phyloP scores from a whole-genome alignment of 1,140 invertebrate species.

The Danaus melanippus region DNA sequence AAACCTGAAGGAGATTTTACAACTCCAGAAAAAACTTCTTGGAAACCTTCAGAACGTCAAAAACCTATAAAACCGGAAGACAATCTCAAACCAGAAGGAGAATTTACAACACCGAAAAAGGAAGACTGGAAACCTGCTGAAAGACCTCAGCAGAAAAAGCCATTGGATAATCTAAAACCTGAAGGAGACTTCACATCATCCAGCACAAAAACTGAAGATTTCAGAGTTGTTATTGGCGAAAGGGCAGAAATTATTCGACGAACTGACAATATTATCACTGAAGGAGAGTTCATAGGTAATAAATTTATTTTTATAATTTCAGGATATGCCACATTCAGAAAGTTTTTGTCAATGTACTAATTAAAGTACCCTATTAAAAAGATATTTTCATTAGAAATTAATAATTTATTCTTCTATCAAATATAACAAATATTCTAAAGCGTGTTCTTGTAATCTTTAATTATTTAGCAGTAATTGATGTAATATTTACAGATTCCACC shows the following conservation, averaged over 20 bases:
- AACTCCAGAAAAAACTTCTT: conserved; percentile 60
- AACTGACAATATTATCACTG: conserved; percentile 75
- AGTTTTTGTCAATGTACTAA: no score
- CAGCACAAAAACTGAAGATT: conserved; percentile 73
- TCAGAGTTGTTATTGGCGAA: conserved; percentile 73
- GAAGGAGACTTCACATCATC: conserved; percentile 75
- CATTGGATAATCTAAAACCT: conserved; percentile 72
- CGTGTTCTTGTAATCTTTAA: neutral
- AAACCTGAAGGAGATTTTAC: conserved; percentile 73
- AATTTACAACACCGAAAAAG: conserved; percentile 62
- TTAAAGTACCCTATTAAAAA: no score
- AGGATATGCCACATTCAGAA: neutral
- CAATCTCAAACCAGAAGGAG: conserved; percentile 73
- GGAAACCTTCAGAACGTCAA: conserved; percentile 68
- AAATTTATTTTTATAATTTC: neutral
- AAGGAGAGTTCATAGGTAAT: conserved; percentile 72
- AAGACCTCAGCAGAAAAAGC: conserved; percentile 63
- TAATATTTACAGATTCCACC: conserved; percentile 74
- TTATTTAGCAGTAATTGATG: neutral
- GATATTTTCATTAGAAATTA: no score
- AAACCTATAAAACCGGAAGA: conserved; percentile 71
- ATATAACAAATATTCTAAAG: no score
- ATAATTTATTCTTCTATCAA: neutral
- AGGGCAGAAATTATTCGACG: conserved; percentile 74
- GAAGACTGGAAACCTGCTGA: conserved; percentile 68